Conservation (phyloP, 2,113 vertebrate species). For the Thymallus thymallus region DNA sequence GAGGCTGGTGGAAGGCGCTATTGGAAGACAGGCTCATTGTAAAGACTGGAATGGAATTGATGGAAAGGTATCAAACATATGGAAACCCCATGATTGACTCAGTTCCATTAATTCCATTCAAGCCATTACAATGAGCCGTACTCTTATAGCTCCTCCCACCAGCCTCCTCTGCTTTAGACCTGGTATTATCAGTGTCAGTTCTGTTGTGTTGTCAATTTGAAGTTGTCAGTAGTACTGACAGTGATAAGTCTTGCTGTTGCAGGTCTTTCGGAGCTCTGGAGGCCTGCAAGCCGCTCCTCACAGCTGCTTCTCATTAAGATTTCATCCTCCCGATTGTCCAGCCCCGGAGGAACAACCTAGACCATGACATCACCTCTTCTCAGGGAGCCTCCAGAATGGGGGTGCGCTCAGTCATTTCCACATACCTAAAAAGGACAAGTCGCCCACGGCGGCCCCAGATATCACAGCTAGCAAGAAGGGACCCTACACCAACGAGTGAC, state of each 20-base stretch:
- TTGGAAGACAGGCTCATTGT: too few relatives aligned
- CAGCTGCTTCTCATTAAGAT: slow-evolving; percentile 78
- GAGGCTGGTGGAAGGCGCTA: too few relatives aligned
- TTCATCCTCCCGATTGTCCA: slow-evolving; percentile 51
- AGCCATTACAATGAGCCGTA: too few relatives aligned
- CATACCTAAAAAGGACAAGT: slow-evolving; percentile 61
- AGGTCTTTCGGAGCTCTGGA: slow-evolving; percentile 24
- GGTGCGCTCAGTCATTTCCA: slow-evolving; percentile 43
- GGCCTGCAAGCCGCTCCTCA: slow-evolving; percentile 50
- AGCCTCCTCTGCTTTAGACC: too few relatives aligned
- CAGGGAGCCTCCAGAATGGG: background rate
- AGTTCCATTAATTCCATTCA: too few relatives aligned
- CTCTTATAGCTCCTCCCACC: too few relatives aligned
- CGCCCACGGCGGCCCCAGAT: slow-evolving; percentile 7
- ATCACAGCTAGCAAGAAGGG: slow-evolving; percentile 23
- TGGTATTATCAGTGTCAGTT: slow-evolving; percentile 14
- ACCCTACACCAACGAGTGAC: slow-evolving; percentile 23
- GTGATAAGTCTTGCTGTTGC: slow-evolving; percentile 28
- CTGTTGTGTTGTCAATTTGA: background rate
- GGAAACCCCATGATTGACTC: too few relatives aligned
- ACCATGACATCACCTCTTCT: slow-evolving; percentile 69
- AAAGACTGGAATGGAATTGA: too few relatives aligned
- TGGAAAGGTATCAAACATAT: too few relatives aligned
- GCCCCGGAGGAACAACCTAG: slow-evolving; percentile 59
- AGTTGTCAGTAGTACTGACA: slow-evolving; percentile 26